Percentiles rank a stretch among this genome's conserved stretches.
phyloP scores from a whole-genome alignment of 2,888 invertebrate species.

The Physocephala rufipes region DNA sequence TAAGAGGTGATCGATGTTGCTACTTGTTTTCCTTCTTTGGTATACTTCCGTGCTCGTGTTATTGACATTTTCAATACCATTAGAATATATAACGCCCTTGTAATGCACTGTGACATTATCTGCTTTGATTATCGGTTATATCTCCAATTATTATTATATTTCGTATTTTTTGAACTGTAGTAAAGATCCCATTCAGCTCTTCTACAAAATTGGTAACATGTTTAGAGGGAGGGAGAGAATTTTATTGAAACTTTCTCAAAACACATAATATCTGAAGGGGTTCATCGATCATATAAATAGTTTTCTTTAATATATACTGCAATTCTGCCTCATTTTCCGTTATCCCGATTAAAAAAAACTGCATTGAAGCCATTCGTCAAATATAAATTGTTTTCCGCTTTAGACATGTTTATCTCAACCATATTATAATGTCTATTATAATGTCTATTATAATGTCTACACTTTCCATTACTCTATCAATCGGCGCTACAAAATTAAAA shows the following conservation, averaged over 20 bases:
- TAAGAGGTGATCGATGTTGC: constrained; percentile 18
- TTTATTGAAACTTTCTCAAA: constrained; percentile 6
- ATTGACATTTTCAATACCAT: constrained; percentile 17
- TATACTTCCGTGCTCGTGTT: constrained; percentile 10
- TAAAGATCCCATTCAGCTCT: constrained; percentile 14
- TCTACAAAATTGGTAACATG: constrained; percentile 9
- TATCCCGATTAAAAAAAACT: background rate
- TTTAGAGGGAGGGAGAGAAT: constrained; percentile 7
- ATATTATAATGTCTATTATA: no score
- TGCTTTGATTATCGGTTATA: constrained; percentile 21
- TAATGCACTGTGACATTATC: constrained; percentile 4
- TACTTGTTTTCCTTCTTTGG: constrained; percentile 1
- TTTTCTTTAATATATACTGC: no score
- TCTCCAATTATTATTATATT: constrained; percentile 23
- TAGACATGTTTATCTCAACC: background rate
- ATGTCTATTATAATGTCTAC: constrained; percentile 6
- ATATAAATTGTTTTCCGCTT: constrained; percentile 18
- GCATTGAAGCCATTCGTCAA: constrained; percentile 8
- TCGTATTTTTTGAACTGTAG: constrained; percentile 15
- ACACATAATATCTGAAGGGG: background rate
- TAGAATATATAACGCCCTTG: constrained; percentile 8
- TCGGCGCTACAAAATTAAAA: background rate
- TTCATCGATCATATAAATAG: background rate
- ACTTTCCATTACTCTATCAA: background rate
- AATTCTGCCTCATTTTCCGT: constrained; percentile 10